phyloP scores from a whole-genome alignment of 1,140 invertebrate genomes.

The Ephestia elutella region DNA sequence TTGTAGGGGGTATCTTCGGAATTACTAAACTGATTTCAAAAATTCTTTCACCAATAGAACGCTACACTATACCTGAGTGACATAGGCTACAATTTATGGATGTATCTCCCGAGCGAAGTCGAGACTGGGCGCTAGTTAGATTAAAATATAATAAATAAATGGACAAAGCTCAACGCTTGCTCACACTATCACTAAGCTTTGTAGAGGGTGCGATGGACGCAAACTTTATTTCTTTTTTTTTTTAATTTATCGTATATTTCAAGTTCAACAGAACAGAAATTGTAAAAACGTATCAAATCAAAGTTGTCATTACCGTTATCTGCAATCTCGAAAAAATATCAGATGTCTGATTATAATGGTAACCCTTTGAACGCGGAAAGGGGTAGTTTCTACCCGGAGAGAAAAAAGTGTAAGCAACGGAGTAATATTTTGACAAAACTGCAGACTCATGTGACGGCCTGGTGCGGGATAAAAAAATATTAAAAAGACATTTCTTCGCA shows the following conservation, averaged over 20 bases:
- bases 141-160: too few species aligned
- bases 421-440: constrained; percentile 70
- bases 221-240: not conserved
- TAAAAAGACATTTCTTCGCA: constrained; percentile 13
- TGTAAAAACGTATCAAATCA: constrained; percentile 2
- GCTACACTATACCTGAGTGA: too few species aligned
- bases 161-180: too few species aligned
- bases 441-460: constrained; percentile 55
- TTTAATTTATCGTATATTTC: not conserved
- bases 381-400: constrained; percentile 38
- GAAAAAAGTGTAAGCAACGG: constrained; percentile 42
- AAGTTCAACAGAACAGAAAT: not conserved
- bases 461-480: constrained; percentile 17
- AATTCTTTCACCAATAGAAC: too few species aligned
- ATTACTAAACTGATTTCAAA: too few species aligned
- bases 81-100: too few species aligned
- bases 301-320: constrained; percentile 44
- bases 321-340: constrained; percentile 46
- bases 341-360: constrained; percentile 26
- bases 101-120: too few species aligned
- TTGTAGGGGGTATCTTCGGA: too few species aligned
- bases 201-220: too few species aligned
- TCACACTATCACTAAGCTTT: too few species aligned
- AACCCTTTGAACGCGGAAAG: constrained; percentile 44
- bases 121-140: too few species aligned